Percentiles rank a stretch among this genome's conserved stretches.
Conservation (phyloP, 2,797 vertebrate species). For the Bovichtus variegatus region DNA sequence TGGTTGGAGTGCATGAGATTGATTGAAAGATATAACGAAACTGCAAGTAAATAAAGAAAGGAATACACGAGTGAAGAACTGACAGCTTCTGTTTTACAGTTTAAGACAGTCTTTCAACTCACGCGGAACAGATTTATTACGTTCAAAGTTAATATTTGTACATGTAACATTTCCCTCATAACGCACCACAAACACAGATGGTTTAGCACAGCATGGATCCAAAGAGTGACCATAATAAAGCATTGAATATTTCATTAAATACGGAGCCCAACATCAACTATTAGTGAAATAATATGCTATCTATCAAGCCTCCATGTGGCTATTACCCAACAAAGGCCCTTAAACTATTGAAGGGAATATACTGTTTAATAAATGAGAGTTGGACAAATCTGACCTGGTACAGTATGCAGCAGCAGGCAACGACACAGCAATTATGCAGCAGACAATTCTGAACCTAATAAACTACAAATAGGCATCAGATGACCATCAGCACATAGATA, state of each 20-base stretch:
- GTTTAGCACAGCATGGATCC: not conserved
- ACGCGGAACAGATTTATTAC: not conserved
- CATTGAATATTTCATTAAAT: not conserved
- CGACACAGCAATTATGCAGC: not conserved
- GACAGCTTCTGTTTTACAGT: not conserved
- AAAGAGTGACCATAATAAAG: not conserved
- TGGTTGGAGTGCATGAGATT: not conserved
- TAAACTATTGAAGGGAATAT: not conserved
- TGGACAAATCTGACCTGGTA: not conserved
- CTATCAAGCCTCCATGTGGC: not conserved
- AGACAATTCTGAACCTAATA: conserved; percentile 1
- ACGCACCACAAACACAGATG: not conserved
- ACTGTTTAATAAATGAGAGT: not conserved
- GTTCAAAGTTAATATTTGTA: conserved; percentile 1
- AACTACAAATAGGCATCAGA: conserved; percentile 21
- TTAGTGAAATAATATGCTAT: not conserved
- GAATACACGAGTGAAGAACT: not conserved
- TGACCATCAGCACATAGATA: not conserved
- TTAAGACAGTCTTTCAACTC: not conserved
- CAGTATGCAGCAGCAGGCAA: not conserved
- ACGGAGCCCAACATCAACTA: not conserved
- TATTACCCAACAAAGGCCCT: not conserved
- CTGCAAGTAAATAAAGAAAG: not conserved
- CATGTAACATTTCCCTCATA: not conserved
- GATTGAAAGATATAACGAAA: not conserved